Base-by-base conservation (phyloP, 1,140 invertebrate species). In the Drosophila rhopaloa region DNA sequence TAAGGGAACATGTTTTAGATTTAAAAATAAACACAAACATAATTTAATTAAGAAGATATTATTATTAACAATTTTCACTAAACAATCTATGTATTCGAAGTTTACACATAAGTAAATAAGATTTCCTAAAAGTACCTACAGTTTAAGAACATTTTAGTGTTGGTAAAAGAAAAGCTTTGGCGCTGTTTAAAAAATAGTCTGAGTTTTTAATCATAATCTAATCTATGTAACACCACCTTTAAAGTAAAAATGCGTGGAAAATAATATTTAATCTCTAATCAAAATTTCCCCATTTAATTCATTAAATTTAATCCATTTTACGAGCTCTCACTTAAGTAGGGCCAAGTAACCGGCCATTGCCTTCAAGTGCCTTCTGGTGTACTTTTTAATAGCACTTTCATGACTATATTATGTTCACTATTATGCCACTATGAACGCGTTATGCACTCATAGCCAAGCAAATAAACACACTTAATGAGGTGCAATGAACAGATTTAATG, bases 321-420 rank as follows among this genome's bases (percentile, higher is more conserved):
- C 77, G 65, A 67, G 40, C 58, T 46, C 58, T 56, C 46, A 37
- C 32, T 37, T 19, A 61, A 84, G 32, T 55, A 74, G 60, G 46
- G 35, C 41, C 24, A 73, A 76, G 46, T 51, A 47, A 19, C 53
- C 13, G 27, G 47, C 51, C 58, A 60, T 59, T 24, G 50, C 70
- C 80, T 66, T 80, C 55, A 75, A 84, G 76, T 84, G 57, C 44
- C 59, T 58, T 70, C 37, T 54, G 35, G 44, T 61, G 41, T 54
- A 65, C 58, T 60, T 66, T 82, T 76, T 79, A 79, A 63, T 75
- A 47, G 7, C 16, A 63, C 43, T 77, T 86, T 89, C 73, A 86
- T 81, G 65, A 13, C 27, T 32, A 43, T 54, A 72, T 79, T 60
- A 84, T 65, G 58, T 67, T 55, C 71, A 67, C 73, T 70, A 43